Conservation (phyloP, 2,113 vertebrate species). For the Corythoichthys haematopterus region DNA sequence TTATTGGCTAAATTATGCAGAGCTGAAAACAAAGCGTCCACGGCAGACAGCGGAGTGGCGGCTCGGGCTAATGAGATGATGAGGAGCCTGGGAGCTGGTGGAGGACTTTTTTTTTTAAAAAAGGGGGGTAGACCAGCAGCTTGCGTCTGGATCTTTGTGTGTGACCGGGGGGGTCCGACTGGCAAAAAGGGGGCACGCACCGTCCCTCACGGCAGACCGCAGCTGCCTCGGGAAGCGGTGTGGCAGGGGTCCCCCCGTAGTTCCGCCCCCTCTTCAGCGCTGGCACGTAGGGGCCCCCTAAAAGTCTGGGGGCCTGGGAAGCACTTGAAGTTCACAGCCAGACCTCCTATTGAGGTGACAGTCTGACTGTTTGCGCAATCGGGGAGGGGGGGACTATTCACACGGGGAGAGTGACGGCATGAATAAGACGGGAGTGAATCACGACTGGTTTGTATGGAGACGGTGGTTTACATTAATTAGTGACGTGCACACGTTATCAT, state of each 20-base stretch:
- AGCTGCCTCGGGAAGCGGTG: constrained; percentile 71
- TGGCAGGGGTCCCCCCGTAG: constrained; percentile 49
- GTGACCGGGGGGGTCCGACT: constrained; percentile 48
- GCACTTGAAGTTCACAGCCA: constrained; percentile 78
- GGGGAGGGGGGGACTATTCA: constrained; percentile 65
- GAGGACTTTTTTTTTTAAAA: constrained; percentile 7
- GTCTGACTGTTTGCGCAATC: constrained; percentile 78
- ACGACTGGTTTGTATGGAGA: constrained; percentile 66
- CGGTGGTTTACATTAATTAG: constrained; percentile 68
- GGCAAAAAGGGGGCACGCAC: constrained; percentile 63
- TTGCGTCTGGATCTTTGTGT: constrained; percentile 62
- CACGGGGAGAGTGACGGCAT: constrained; percentile 58
- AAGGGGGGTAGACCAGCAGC: constrained; percentile 54
- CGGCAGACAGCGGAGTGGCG: constrained; percentile 70
- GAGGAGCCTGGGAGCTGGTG: constrained; percentile 59
- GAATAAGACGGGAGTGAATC: constrained; percentile 67
- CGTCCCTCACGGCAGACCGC: constrained; percentile 62
- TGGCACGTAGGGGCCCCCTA: constrained; percentile 69
- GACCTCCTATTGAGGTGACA: constrained; percentile 80
- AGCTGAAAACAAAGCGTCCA: constrained; percentile 73
- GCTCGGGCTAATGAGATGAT: constrained; percentile 70
- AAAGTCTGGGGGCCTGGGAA: constrained; percentile 76
- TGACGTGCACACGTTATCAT: constrained; percentile 17
- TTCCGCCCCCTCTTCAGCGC: constrained; percentile 38
- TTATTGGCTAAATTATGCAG: constrained; percentile 76